These are phyloP conservation scores for Myotis lucifugus DNA, from an alignment of 2,113 vertebrate genomes.

Conservation along the genomic window DNA sequence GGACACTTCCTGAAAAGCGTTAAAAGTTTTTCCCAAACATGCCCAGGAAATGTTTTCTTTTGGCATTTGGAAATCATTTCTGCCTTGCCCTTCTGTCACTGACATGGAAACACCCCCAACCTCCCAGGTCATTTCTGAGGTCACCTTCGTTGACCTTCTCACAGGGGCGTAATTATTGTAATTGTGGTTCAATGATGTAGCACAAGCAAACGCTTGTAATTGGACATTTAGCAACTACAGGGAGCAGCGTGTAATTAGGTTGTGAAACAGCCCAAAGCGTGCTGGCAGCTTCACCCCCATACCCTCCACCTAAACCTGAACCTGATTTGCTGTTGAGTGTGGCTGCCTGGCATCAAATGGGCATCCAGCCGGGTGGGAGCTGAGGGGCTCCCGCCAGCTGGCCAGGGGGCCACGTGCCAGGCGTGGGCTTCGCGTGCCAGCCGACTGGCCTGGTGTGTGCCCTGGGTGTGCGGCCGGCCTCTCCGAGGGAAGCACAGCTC, in stretches of 20 bases:
- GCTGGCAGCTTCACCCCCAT: background rate
- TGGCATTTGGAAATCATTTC: background rate
- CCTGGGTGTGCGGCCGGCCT: too few relatives aligned
- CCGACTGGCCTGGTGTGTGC: background rate
- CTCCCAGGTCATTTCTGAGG: background rate
- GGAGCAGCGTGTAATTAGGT: background rate
- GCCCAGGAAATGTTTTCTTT: too few relatives aligned
- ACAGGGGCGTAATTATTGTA: conserved; percentile 37
- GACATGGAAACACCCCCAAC: background rate
- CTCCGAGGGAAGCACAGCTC: background rate
- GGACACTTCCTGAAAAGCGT: background rate
- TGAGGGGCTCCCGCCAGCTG: background rate
- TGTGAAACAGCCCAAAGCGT: background rate
- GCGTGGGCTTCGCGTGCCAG: background rate
- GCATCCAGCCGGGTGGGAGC: background rate
- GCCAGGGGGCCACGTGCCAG: background rate
- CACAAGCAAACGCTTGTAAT: conserved; percentile 27
- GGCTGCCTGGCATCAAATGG: background rate
- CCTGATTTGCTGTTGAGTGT: background rate
- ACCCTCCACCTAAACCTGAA: background rate
- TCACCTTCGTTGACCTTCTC: conserved; percentile 49
- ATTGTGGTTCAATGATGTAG: conserved; percentile 47
- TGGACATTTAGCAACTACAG: conserved; percentile 46
- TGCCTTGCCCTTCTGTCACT: background rate
- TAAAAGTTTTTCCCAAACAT: background rate